A percentile compares a stretch with the other conserved stretches of the same genome.
Evolutionary conservation across 2,113 vertebrate genomes (phyloP).

Genomic region (Dissostichus mawsoni): DNA sequence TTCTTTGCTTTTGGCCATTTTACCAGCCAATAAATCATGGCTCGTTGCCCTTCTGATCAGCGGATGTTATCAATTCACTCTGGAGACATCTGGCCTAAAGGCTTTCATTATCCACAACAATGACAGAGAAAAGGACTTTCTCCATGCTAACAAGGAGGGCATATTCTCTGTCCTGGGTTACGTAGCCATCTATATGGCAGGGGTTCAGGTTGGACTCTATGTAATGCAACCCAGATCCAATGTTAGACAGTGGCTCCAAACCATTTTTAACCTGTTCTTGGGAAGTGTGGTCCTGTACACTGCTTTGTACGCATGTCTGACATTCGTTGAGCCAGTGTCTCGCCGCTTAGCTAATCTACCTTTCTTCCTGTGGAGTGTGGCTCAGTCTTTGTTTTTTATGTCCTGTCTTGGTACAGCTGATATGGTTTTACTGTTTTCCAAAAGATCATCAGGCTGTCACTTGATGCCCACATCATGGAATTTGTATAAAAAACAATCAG

Average conservation of each 20-base stretch:
- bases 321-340: constrained; percentile 86
- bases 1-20: constrained; percentile 85
- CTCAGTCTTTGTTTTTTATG: constrained; percentile 88
- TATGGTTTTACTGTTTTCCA: constrained; percentile 86
- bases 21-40: constrained; percentile 85
- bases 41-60: constrained; percentile 82
- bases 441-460: constrained; percentile 82
- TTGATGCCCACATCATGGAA: constrained; percentile 88
- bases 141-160: constrained; percentile 94
- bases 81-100: constrained; percentile 89
- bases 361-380: constrained; percentile 90
- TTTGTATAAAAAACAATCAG: constrained; percentile 15
- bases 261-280: constrained; percentile 71
- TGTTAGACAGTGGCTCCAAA: constrained; percentile 85
- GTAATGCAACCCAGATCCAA: constrained; percentile 82
- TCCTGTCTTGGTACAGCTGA: constrained; percentile 82
- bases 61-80: constrained; percentile 85
- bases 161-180: constrained; percentile 91
- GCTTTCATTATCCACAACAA: constrained; percentile 86
- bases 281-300: constrained; percentile 74
- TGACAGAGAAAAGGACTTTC: constrained; percentile 86
- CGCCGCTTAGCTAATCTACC: constrained; percentile 93
- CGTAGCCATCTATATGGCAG: constrained; percentile 91
- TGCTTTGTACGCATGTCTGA: constrained; percentile 80
- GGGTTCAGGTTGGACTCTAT: constrained; percentile 91